Evolutionary conservation across 2,113 vertebrate species (phyloP), one percentile per base, ranked within the genome.

Genomic region (Monarcha castaneiventris): DNA sequence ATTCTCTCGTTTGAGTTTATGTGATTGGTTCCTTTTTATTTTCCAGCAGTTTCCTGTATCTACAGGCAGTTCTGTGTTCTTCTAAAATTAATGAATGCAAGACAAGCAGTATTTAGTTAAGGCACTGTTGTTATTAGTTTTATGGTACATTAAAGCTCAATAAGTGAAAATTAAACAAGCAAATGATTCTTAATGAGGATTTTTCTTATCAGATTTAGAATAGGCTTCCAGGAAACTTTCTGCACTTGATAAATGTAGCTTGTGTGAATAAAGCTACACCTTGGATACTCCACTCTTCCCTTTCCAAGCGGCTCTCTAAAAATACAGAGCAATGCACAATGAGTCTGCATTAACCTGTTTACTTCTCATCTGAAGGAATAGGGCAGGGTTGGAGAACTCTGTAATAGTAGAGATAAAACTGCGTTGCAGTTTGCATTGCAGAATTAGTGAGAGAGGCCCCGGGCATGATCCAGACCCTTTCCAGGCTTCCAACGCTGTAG

Each of bases 41-140:
- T 98, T 97, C 92, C 95, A 93, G 92, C 82, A 85, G 91, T 93
- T 97, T 98, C 96, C 96, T 97, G 90, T 82, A 87, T 92, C 93
- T 79, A 89, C 92, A 94, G 86, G 94, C 94, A 87, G 81, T 83
- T 97, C 92, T 88, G 94, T 93, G 96, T 94, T 93, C 95, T 92
- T 93, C 96, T 89, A 54, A 92, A 96, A 67, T 96, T 94, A 95
- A 76, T 82, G 90, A 64, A 32, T 59, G 55, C 84, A 85, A 84
- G 88, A 74, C 75, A 76, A 75, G 91, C 88, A 43, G 62, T 92
- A 77, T 74, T 87, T 96, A 91, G 87, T 94, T 77, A 91, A 84
- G 64, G 78, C 19, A 26, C 59, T 51, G 48, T 55, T 90, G 76
- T 91, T 86, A 68, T 29, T 92, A 3, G 52, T 80, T 95, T 96